Percentiles rank a stretch among this genome's conserved stretches.
These are phyloP conservation scores for Galleria mellonella DNA, from an alignment of 1,140 invertebrate genomes.

Conservation along the genomic window DNA sequence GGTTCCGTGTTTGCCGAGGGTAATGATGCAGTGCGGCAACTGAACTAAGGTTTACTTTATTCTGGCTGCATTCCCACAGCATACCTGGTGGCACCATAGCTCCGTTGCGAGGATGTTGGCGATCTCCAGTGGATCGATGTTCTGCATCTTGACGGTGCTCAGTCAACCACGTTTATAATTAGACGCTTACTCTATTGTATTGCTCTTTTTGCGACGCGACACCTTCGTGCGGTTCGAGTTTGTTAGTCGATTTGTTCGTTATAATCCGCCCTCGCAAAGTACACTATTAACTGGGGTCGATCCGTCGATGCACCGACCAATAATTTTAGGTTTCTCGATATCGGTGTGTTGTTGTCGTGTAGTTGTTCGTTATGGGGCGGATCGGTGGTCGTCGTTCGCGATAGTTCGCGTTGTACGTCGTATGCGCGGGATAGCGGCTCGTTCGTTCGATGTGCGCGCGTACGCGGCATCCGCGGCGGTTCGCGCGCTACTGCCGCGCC, in stretches of 20 bases:
- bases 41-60: too few relatives aligned
- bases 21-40: too few relatives aligned
- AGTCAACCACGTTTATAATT: conserved; percentile 66
- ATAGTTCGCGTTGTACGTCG: conserved; percentile 70
- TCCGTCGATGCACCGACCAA: conserved; percentile 19
- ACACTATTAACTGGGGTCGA: conserved; percentile 23
- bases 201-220: conserved; percentile 70
- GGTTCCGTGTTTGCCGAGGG: too few relatives aligned
- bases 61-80: not conserved
- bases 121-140: conserved; percentile 85
- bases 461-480: conserved; percentile 29
- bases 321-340: conserved; percentile 6
- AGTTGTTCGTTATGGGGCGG: conserved; percentile 21
- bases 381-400: conserved; percentile 49
- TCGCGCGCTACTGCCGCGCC: conserved; percentile 17
- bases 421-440: conserved; percentile 64
- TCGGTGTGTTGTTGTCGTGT: conserved; percentile 18
- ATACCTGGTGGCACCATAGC: conserved; percentile 85
- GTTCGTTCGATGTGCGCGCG: conserved; percentile 67
- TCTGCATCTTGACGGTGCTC: conserved; percentile 55
- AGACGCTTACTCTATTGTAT: conserved; percentile 72
- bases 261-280: conserved; percentile 61
- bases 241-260: conserved; percentile 71
- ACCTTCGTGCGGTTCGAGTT: conserved; percentile 69
- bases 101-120: conserved; percentile 86